Percentiles rank a stretch among this genome's conserved stretches.
Evolutionary conservation across 2,888 invertebrate genomes (phyloP).

Genomic region (Octonoba sinensis): DNA sequence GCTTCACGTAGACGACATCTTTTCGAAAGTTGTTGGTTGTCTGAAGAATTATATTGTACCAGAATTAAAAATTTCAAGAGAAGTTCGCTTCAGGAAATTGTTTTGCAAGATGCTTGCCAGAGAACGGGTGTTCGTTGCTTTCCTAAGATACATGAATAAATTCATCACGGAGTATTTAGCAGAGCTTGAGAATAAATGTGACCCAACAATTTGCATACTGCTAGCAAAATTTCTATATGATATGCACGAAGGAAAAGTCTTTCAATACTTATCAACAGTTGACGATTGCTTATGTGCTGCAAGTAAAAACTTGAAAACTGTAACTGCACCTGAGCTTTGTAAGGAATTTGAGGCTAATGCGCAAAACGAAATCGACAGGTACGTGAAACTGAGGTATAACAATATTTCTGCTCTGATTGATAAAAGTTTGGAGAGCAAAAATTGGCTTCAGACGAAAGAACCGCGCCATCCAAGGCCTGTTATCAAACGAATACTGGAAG

Average conservation of each 20-base stretch:
- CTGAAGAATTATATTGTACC: slow-evolving; percentile 9
- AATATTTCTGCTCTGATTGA: slow-evolving; percentile 20
- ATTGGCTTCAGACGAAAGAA: slow-evolving; percentile 35
- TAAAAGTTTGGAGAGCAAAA: slow-evolving; percentile 30
- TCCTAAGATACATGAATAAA: slow-evolving; percentile 9
- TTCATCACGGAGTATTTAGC: background rate
- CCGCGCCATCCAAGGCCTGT: slow-evolving; percentile 33
- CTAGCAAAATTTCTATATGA: slow-evolving; percentile 14
- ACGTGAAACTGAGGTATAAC: background rate
- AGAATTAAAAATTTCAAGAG: slow-evolving; percentile 29
- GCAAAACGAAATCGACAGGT: background rate
- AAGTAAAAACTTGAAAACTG: background rate
- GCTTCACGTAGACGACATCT: background rate
- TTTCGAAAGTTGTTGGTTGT: background rate
- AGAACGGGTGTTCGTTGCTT: slow-evolving; percentile 29
- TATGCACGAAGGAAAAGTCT: background rate
- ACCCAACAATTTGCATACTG: background rate
- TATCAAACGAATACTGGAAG: slow-evolving; percentile 21
- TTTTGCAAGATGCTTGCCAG: slow-evolving; percentile 27
- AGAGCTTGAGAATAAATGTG: background rate
- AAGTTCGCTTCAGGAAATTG: slow-evolving; percentile 21
- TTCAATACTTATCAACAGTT: background rate
- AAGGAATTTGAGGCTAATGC: slow-evolving; percentile 9
- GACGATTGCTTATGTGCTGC: slow-evolving; percentile 6
- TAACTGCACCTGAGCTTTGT: background rate